Evolutionary conservation across 2,797 vertebrate genomes (phyloP).

Genomic region (Leuciscus waleckii): DNA sequence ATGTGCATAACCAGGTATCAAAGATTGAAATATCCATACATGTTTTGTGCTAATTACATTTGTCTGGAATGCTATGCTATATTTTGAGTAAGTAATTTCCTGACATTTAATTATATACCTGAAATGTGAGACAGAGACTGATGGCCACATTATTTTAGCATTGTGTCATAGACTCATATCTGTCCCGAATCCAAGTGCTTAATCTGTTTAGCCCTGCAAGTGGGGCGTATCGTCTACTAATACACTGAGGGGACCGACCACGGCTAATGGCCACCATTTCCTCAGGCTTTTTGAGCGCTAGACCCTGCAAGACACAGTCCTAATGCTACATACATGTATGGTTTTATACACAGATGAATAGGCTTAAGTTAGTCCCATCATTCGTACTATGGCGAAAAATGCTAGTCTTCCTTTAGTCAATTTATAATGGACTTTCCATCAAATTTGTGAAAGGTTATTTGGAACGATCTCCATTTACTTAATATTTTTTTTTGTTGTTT

Average conservation of each 20-base stretch:
- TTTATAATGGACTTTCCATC: constrained; percentile 43
- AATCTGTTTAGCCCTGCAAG: constrained; percentile 80
- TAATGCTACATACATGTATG: background rate
- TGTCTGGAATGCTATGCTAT: constrained; percentile 78
- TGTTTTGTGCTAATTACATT: constrained; percentile 74
- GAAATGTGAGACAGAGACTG: constrained; percentile 68
- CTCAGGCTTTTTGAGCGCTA: constrained; percentile 46
- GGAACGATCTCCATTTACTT: constrained; percentile 2
- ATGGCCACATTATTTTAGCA: constrained; percentile 69
- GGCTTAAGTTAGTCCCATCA: constrained; percentile 45
- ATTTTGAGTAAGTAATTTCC: constrained; percentile 78
- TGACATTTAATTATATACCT: constrained; percentile 72
- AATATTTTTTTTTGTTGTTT: background rate
- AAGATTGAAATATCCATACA: constrained; percentile 65
- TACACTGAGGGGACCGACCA: constrained; percentile 63
- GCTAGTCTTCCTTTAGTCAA: constrained; percentile 33
- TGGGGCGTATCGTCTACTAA: constrained; percentile 76
- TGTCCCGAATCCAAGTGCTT: constrained; percentile 74
- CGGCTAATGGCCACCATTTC: constrained; percentile 61
- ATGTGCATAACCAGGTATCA: constrained; percentile 69
- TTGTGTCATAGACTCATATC: constrained; percentile 83
- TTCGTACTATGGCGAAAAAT: constrained; percentile 19
- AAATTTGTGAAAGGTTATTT: constrained; percentile 20
- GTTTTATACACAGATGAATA: constrained; percentile 30
- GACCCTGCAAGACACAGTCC: background rate